These are phyloP conservation scores for Pteropus alecto DNA, from an alignment of 2,113 vertebrate genomes.

Conservation along the genomic window DNA sequence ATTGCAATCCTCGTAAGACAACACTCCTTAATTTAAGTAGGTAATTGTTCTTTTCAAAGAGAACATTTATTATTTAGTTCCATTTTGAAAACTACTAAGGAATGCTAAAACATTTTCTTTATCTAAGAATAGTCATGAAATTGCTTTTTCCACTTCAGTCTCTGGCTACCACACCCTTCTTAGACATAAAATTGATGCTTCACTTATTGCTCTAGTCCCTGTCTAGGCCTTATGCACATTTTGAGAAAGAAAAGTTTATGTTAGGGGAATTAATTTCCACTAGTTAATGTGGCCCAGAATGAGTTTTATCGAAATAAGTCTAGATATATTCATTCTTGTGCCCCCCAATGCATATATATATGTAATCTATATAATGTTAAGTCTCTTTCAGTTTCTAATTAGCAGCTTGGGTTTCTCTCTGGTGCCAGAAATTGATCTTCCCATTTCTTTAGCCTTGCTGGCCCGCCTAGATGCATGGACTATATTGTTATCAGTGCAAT, in stretches of 20 bases:
- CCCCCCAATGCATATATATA: neutral
- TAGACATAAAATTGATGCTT: neutral
- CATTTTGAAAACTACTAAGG: slow-evolving; percentile 55
- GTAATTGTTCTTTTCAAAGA: slow-evolving; percentile 71
- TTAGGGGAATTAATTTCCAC: neutral
- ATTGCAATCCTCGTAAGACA: slow-evolving; percentile 66
- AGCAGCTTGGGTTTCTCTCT: neutral
- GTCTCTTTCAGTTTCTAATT: neutral
- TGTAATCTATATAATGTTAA: neutral
- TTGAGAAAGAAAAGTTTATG: neutral
- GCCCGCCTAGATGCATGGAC: neutral
- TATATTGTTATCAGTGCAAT: neutral
- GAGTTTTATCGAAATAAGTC: neutral
- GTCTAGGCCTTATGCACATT: neutral
- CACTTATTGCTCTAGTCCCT: neutral
- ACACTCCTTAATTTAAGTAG: slow-evolving; percentile 66
- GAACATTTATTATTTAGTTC: slow-evolving; percentile 62
- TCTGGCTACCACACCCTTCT: neutral
- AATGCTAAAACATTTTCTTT: slow-evolving; percentile 64
- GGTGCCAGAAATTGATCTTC: neutral
- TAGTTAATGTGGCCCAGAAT: neutral
- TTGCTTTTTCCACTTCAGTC: neutral
- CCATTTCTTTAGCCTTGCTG: neutral
- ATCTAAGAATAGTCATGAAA: slow-evolving; percentile 67
- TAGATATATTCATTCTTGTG: neutral